Conservation (phyloP, 2,888 invertebrate genomes). For the Ganaspis brasiliensis region DNA sequence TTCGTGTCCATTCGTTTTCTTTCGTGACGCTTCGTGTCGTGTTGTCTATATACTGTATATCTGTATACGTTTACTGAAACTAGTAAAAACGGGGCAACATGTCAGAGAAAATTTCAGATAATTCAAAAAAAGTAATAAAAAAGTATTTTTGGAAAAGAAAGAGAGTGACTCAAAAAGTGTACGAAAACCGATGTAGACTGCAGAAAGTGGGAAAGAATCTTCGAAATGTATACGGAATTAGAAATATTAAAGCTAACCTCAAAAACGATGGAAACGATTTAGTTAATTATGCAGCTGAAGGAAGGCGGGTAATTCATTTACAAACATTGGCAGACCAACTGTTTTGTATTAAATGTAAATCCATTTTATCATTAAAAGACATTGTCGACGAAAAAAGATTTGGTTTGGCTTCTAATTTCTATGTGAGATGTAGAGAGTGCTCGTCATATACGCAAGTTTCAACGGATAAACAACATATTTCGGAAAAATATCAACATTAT, state of each 20-base stretch:
- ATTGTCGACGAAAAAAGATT: too few species aligned
- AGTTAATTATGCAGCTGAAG: background rate
- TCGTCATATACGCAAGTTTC: background rate
- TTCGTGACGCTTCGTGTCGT: too few species aligned
- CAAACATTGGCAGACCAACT: background rate
- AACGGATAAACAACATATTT: background rate
- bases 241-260: background rate
- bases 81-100: too few species aligned
- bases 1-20: too few species aligned
- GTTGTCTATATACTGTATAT: too few species aligned
- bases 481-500: background rate
- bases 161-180: background rate
- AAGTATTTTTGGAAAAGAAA: background rate
- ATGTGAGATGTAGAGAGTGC: background rate
- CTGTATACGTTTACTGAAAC: too few species aligned
- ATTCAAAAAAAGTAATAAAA: too few species aligned
- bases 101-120: too few species aligned
- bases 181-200: background rate
- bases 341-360: background rate
- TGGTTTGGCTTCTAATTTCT: too few species aligned
- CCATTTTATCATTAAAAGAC: background rate
- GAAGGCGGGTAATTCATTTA: background rate
- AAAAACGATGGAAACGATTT: background rate
- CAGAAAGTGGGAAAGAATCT: background rate
- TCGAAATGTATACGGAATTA: background rate